Conservation (phyloP, 2,113 vertebrate genomes). For the Acinonyx jubatus region DNA sequence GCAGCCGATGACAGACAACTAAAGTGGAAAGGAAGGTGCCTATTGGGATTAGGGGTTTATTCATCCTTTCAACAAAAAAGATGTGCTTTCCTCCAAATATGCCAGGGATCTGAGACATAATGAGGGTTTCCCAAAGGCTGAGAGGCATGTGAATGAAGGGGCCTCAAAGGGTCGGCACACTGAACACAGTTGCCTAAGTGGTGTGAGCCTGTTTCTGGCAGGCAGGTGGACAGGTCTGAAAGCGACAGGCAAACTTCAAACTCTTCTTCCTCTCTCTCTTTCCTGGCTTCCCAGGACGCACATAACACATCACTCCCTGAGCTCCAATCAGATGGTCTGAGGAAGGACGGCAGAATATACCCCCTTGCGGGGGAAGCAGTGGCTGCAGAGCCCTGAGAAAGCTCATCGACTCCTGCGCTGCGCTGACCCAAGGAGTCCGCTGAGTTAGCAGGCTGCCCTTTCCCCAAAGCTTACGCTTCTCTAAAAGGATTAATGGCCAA, state of each 20-base stretch:
- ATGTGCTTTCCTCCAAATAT: background rate
- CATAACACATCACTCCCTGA: background rate
- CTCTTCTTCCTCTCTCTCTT: background rate
- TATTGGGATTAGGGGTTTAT: background rate
- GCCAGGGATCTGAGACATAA: background rate
- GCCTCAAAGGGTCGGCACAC: background rate
- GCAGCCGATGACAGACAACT: conserved; percentile 37
- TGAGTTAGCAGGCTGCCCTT: conserved; percentile 53
- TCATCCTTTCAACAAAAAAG: conserved; percentile 50
- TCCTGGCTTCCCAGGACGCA: background rate
- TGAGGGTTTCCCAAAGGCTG: background rate
- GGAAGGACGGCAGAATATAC: background rate
- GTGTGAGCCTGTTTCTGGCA: background rate
- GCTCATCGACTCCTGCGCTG: conserved; percentile 44
- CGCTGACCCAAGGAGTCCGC: conserved; percentile 22
- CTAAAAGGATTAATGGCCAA: conserved; percentile 58
- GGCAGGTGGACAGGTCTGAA: background rate
- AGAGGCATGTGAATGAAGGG: background rate
- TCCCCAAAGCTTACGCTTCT: conserved; percentile 49
- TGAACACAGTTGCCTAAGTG: background rate
- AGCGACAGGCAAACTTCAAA: background rate
- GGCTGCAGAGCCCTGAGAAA: background rate
- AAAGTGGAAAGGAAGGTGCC: conserved; percentile 42
- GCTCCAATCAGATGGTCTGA: background rate
- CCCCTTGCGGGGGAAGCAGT: background rate